Evolutionary conservation across 1,140 invertebrate species (phyloP).

Genomic region (Eubasilissa regina): DNA sequence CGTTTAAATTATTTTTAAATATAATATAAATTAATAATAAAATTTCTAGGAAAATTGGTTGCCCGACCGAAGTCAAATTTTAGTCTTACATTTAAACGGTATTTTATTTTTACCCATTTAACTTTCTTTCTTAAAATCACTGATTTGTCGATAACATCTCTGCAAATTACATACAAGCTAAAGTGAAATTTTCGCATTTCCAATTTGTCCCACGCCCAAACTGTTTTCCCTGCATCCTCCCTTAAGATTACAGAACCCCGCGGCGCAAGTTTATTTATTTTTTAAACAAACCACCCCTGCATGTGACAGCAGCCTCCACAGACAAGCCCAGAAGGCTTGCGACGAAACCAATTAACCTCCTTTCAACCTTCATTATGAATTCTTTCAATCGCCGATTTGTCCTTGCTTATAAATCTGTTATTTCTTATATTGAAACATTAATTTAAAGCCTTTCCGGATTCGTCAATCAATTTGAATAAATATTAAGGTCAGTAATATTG

Average conservation of each 20-base stretch:
- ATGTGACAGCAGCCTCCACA: conserved; percentile 29
- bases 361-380: conserved; percentile 55
- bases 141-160: conserved; percentile 43
- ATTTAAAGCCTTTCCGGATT: neutral
- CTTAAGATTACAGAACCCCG: conserved; percentile 37
- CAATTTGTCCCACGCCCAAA: conserved; percentile 27
- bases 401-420: neutral
- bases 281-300: conserved; percentile 42
- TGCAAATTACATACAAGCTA: conserved; percentile 13
- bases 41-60: too few species aligned
- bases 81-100: too few species aligned
- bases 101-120: too few species aligned
- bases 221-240: conserved; percentile 22
- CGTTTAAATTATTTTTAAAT: too few species aligned
- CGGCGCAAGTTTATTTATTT: conserved; percentile 45
- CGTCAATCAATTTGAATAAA: neutral
- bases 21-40: too few species aligned
- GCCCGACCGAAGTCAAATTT: too few species aligned
- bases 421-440: neutral
- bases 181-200: conserved; percentile 23
- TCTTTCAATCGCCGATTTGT: conserved; percentile 53
- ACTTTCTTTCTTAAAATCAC: conserved; percentile 11
- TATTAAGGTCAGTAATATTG: too few species aligned
- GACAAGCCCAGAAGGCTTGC: conserved; percentile 54
- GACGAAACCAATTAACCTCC: conserved; percentile 58